phyloP scores from a whole-genome alignment of 2,888 invertebrate genomes.

The Orthonychiurus folsomi region DNA sequence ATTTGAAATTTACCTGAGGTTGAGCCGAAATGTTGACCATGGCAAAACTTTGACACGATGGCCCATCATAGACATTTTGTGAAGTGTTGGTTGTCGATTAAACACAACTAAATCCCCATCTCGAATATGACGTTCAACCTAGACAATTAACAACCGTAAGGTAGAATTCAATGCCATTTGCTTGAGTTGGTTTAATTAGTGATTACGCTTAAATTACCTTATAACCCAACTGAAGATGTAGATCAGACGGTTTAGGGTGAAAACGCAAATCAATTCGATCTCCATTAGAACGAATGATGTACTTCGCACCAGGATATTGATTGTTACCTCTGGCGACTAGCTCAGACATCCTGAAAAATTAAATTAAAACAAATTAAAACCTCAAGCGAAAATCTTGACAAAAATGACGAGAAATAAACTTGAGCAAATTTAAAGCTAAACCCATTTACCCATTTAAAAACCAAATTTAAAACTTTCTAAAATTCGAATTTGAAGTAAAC shows the following conservation, averaged over 20 bases:
- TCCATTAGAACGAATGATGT: slow-evolving; percentile 96
- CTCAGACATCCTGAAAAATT: slow-evolving; percentile 62
- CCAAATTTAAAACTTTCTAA: no score
- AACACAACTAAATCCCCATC: slow-evolving; percentile 98
- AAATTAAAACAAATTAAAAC: neutral
- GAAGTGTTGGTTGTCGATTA: slow-evolving; percentile 98
- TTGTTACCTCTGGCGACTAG: slow-evolving; percentile 92
- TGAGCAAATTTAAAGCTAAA: slow-evolving; percentile 14
- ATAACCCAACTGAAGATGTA: slow-evolving; percentile 91
- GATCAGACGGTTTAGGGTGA: slow-evolving; percentile 93
- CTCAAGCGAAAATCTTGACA: slow-evolving; percentile 7
- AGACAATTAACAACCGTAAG: no score
- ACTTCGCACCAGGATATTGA: slow-evolving; percentile 98
- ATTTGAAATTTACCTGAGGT: slow-evolving; percentile 59
- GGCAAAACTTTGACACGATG: slow-evolving; percentile 94
- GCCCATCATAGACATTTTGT: slow-evolving; percentile 99
- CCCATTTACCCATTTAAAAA: neutral
- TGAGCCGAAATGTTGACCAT: slow-evolving; percentile 99
- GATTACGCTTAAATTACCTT: slow-evolving; percentile 49
- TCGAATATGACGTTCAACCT: slow-evolving; percentile 90
- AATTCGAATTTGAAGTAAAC: slow-evolving; percentile 34
- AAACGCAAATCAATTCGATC: slow-evolving; percentile 96
- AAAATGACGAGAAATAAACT: neutral
- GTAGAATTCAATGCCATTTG: no score
- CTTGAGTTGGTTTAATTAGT: neutral